Evolutionary conservation across 1,140 invertebrate genomes (phyloP), one percentile per base, ranked within the genome.

Genomic region (Conus ventricosus): DNA sequence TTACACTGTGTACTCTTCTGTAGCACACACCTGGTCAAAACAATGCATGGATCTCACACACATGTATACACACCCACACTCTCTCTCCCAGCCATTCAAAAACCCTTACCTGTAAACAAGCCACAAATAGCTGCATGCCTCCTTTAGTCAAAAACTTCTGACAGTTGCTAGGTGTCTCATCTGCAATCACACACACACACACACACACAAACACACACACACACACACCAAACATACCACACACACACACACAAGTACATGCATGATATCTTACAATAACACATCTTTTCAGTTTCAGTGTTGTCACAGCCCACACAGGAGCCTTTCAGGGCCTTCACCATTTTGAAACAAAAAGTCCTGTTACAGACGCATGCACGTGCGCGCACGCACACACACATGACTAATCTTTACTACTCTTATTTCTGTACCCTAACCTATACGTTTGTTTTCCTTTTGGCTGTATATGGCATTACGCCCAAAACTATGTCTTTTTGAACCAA

Each of bases 141-240:
- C 96, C 96, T 86, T 97, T 96, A 91, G 98, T 97, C 63, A 99
- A 96, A 95, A 99, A 99, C 93, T 97, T 96, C 94, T 97, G 96
- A 96, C 98, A 99, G 96, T 99, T 99, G 89, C 97, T 96, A 53
- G 98, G 97, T 67, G 98, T 99, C 96, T 99, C 98, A 95, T 99
- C 98, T 81, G 90, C 27, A 91, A 91, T 39, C 39, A 39, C 88
- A 84, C 5, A 88, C 23, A 89, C 23, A 87, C 4, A 51, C 15
- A 53, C 39, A 80, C 63, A 87, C 51, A 53, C 78, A 81, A 5
- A 15, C 20, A 81, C 27, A 17, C 27, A 81, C 78, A 15, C 25
- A 81, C 51, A 53, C 27, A 51, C 10, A 13, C 20, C 78, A 81
- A 1, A 25, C 8, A 81, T 6, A 27, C 51, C 6, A 81, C 51